Evolutionary conservation across 2,113 vertebrate genomes (phyloP).

Genomic region (Rafetus swinhoei): DNA sequence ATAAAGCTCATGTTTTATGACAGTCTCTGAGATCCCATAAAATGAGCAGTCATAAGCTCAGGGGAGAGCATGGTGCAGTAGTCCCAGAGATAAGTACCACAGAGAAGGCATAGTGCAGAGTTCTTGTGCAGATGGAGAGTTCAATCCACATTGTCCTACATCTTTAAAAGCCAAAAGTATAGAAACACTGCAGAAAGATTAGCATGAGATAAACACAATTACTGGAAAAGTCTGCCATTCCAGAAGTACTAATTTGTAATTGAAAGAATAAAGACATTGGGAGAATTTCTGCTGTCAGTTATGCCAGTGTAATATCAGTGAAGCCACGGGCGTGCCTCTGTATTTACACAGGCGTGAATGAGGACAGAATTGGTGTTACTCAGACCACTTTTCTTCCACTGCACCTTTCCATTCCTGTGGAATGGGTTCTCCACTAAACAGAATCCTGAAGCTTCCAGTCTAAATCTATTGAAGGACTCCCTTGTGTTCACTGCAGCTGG

Average conservation of each 20-base stretch:
- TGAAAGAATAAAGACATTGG: neutral
- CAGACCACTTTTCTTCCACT: slow-evolving; percentile 18
- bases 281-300: neutral
- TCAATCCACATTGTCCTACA: neutral
- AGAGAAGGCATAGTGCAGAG: neutral
- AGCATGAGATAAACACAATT: slow-evolving; percentile 22
- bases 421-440: slow-evolving; percentile 27
- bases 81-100: neutral
- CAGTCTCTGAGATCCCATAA: neutral
- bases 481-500: neutral
- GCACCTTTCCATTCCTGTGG: neutral
- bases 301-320: neutral
- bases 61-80: neutral
- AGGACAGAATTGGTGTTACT: neutral
- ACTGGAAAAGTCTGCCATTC: slow-evolving; percentile 4
- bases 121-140: slow-evolving; percentile 21
- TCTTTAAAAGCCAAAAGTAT: neutral
- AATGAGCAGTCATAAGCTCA: neutral
- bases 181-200: neutral
- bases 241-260: slow-evolving; percentile 11
- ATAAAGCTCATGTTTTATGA: neutral
- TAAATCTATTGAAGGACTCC: slow-evolving; percentile 15
- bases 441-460: slow-evolving; percentile 42
- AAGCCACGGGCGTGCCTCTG: neutral
- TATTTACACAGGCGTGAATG: neutral